These are phyloP conservation scores for Gobius niger DNA, from an alignment of 2,113 vertebrate species.

Conservation along the genomic window DNA sequence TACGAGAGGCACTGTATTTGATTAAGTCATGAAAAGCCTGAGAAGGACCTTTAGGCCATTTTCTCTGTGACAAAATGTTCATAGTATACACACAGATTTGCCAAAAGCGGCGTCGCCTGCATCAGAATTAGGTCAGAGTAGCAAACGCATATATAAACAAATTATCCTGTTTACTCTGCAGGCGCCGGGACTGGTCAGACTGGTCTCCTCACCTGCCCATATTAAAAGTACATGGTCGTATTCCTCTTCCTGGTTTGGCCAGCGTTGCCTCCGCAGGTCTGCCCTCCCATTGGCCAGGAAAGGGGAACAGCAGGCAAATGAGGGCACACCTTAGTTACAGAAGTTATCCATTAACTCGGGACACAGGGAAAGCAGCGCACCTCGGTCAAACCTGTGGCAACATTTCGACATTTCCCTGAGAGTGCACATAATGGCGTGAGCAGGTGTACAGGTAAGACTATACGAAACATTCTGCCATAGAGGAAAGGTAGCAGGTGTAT, in stretches of 20 bases:
- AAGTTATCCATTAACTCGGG: constrained; percentile 77
- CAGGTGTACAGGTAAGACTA: constrained; percentile 59
- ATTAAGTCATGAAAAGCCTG: too few species aligned
- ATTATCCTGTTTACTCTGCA: not conserved
- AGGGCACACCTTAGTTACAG: constrained; percentile 57
- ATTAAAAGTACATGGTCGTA: constrained; percentile 5
- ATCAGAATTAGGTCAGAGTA: too few species aligned
- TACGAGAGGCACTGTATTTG: too few species aligned
- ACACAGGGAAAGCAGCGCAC: constrained; percentile 50
- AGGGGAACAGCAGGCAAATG: constrained; percentile 25
- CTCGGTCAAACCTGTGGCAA: constrained; percentile 73
- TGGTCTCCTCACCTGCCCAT: not conserved
- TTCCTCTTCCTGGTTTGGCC: constrained; percentile 48
- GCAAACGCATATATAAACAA: not conserved
- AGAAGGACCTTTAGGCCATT: too few species aligned
- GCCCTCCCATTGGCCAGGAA: constrained; percentile 43
- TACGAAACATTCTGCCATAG: not conserved
- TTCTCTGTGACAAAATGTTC: too few species aligned
- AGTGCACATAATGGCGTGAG: constrained; percentile 32
- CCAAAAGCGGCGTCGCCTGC: too few species aligned
- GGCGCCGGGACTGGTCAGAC: not conserved
- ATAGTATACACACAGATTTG: too few species aligned
- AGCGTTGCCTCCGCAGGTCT: constrained; percentile 26
- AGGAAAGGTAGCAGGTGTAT: not conserved
- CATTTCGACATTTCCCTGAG: constrained; percentile 56